Evolutionary conservation across 2,888 invertebrate genomes (phyloP), one percentile per base, ranked within the genome.

Genomic region (Neelides folsomi): DNA sequence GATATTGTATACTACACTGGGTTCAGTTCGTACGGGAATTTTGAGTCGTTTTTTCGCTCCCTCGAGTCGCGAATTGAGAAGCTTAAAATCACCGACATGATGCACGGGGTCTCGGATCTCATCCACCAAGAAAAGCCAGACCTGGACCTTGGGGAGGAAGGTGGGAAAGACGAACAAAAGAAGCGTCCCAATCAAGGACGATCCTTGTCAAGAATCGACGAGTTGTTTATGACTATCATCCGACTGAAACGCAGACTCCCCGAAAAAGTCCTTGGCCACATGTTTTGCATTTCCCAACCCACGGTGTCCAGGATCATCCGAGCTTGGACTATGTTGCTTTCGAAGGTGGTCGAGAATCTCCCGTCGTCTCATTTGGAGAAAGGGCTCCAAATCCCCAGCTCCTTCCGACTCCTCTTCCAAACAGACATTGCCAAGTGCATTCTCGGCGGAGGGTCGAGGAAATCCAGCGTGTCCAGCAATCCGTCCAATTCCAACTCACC

Each of bases 1-100:
- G 64, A 64, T 46, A 64, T 64, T 47, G 64, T 60, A 45, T 64
- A 64, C 36, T 64, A 64, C 54, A 64, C 64, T 3, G 60, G 62
- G 20, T 64, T 64, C 41, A 53, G 43, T 12, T 55, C 64, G 1
- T 62, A 56, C 38, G 43, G 51, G 10, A 57, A 56, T 34, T 64
- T 60, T 39, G 62, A 64, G 42, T 56, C 58, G 2, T 64, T 64
- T 42, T 64, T 62, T 40, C 54, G 58, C 3, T 60, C 59, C 2
- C 40, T 64, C 37, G 62, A 64, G 47, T 56, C 52, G 5, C 56
- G 60, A 50, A 57, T 60, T 13, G 59, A 59, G 27, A 56, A 58
- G 42, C 41, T 64, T 16, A 56, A 58, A 45, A 59, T 62, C 1
- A 60, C 62, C n/a, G 62, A 60, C 35, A 57, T 56, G 8, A 59